Conservation (phyloP, 2,113 vertebrate species). For the Ardeotis arabs region DNA sequence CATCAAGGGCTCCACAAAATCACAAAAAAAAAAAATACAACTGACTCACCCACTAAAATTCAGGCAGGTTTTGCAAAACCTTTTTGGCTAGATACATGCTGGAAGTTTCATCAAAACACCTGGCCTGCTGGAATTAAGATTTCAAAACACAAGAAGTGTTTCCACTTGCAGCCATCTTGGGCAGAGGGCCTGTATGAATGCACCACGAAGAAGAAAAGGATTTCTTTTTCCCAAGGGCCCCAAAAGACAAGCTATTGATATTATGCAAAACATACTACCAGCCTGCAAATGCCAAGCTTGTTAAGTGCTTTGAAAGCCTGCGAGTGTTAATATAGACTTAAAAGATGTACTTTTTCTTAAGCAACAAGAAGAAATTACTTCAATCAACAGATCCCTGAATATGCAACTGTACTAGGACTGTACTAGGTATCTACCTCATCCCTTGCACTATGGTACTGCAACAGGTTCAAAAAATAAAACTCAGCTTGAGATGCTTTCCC, state of each 20-base stretch:
- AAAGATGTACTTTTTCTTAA: neutral
- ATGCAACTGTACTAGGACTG: neutral
- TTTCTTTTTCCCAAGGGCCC: conserved; percentile 19
- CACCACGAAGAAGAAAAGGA: neutral
- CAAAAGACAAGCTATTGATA: conserved; percentile 36
- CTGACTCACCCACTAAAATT: neutral
- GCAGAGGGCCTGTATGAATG: neutral
- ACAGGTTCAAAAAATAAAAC: neutral
- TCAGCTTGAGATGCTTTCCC: neutral
- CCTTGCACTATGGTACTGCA: neutral
- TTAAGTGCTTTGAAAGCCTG: neutral
- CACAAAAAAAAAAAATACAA: neutral
- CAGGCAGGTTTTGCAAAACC: neutral
- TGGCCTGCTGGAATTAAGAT: neutral
- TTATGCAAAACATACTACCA: conserved; percentile 11
- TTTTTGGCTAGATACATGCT: neutral
- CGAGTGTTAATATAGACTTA: neutral
- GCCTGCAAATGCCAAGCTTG: neutral
- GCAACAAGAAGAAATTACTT: neutral
- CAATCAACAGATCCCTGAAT: neutral
- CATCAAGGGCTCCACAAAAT: neutral
- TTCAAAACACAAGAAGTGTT: conserved; percentile 21
- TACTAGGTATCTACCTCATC: neutral
- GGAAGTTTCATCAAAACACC: neutral
- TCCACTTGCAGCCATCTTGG: neutral